A percentile compares a stretch with the other conserved stretches of the same genome.
Evolutionary conservation across 1,140 invertebrate species (phyloP).

Genomic region (Diachasmimorpha longicaudata): DNA sequence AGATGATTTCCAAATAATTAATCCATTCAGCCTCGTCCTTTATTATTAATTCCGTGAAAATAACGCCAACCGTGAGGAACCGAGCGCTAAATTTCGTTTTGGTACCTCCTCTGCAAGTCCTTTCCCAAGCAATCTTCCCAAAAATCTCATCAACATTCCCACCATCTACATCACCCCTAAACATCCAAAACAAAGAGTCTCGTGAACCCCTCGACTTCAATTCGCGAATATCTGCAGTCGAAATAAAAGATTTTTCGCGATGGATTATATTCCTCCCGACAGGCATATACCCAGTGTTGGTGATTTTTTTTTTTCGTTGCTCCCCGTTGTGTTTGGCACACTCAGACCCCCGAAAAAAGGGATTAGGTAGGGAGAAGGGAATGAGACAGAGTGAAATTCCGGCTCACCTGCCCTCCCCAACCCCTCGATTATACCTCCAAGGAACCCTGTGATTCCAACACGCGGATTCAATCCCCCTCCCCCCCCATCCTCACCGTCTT

Average conservation of each 20-base stretch:
- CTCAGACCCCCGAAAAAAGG: slow-evolving; percentile 8
- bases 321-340: slow-evolving; percentile 19
- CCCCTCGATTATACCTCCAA: slow-evolving; percentile 22
- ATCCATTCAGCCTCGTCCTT: too few relatives aligned
- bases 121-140: too few relatives aligned
- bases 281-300: not conserved
- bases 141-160: not conserved
- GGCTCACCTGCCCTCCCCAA: slow-evolving; percentile 41
- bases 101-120: too few relatives aligned
- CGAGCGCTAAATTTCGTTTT: too few relatives aligned
- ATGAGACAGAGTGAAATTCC: slow-evolving; percentile 26
- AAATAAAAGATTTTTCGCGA: slow-evolving; percentile 7
- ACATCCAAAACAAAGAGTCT: not conserved
- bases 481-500: not conserved
- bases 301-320: slow-evolving; percentile 9
- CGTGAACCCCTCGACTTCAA: not conserved
- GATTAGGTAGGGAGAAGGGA: slow-evolving; percentile 27
- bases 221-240: not conserved
- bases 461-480: not conserved
- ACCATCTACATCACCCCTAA: not conserved
- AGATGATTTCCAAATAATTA: too few relatives aligned
- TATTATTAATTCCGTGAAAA: too few relatives aligned
- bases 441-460: slow-evolving; percentile 2
- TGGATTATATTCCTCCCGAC: not conserved
- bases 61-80: too few relatives aligned